phyloP scores from a whole-genome alignment of 2,113 vertebrate species.

The Progne subis region DNA sequence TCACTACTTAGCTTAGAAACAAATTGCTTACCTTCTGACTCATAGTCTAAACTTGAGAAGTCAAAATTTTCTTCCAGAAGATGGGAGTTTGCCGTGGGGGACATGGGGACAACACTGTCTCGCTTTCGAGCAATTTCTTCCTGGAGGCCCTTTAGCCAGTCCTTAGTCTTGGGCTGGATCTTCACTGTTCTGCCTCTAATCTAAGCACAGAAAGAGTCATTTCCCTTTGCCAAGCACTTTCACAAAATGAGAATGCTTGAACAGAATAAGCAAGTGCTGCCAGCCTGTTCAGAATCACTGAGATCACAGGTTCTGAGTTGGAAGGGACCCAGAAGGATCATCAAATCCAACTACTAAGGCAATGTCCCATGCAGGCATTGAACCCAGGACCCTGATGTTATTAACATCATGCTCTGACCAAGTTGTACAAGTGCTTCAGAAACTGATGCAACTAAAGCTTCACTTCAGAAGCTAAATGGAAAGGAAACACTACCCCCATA shows the following conservation, averaged over 20 bases:
- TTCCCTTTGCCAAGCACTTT: neutral
- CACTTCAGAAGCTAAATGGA: neutral
- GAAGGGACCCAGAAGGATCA: neutral
- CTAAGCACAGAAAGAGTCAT: slow-evolving; percentile 30
- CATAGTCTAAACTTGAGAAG: slow-evolving; percentile 79
- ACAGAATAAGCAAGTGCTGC: neutral
- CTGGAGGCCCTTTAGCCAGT: slow-evolving; percentile 78
- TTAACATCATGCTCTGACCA: neutral
- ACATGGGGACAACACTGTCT: slow-evolving; percentile 70
- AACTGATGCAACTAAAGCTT: neutral
- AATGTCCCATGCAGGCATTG: neutral
- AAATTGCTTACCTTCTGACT: slow-evolving; percentile 74
- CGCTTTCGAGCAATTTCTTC: slow-evolving; percentile 77
- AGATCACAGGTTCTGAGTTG: neutral
- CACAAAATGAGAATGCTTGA: neutral
- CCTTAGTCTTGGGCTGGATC: slow-evolving; percentile 77
- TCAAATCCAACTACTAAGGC: neutral
- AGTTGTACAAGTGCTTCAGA: neutral
- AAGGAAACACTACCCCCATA: neutral
- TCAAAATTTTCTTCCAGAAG: slow-evolving; percentile 81
- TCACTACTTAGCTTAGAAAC: neutral
- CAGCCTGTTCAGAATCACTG: neutral
- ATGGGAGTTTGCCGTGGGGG: slow-evolving; percentile 79
- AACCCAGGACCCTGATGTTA: neutral
- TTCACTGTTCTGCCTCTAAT: slow-evolving; percentile 76